Evolutionary conservation across 1,140 invertebrate genomes (phyloP).

Genomic region (Neuroterus valhalla): DNA sequence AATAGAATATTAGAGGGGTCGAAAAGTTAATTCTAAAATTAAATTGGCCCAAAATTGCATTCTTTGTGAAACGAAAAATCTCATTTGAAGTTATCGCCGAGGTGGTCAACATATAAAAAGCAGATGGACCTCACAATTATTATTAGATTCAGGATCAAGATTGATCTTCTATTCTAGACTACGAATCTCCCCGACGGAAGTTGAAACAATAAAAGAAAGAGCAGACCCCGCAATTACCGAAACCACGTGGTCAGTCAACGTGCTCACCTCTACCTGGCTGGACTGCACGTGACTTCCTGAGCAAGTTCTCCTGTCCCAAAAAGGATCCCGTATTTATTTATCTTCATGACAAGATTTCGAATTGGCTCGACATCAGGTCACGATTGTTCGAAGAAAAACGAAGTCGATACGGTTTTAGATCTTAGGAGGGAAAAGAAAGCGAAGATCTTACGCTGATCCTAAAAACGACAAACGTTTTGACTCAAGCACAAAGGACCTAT

Average conservation of each 20-base stretch:
- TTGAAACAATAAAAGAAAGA: constrained; percentile 14
- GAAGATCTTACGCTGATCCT: not conserved
- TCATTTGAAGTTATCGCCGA: too few relatives aligned
- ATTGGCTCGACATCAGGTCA: not conserved
- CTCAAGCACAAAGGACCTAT: constrained; percentile 55
- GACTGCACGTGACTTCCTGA: constrained; percentile 6
- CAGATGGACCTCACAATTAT: not conserved
- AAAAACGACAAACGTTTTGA: constrained; percentile 56
- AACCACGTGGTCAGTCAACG: not conserved
- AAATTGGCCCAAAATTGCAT: too few relatives aligned
- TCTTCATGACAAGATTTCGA: not conserved
- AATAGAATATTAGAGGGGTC: too few relatives aligned
- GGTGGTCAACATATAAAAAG: too few relatives aligned
- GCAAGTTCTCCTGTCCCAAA: not conserved
- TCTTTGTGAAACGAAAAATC: too few relatives aligned
- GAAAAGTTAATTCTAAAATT: too few relatives aligned
- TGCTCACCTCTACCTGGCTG: constrained; percentile 14
- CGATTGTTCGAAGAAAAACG: not conserved
- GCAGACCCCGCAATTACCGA: constrained; percentile 22
- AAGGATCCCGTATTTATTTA: not conserved
- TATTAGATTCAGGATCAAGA: constrained; percentile 14
- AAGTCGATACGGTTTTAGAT: not conserved
- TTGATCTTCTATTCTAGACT: not conserved
- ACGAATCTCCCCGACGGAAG: constrained; percentile 15
- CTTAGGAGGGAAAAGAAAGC: constrained; percentile 28